These are phyloP conservation scores for Lates calcarifer DNA, from an alignment of 2,113 vertebrate genomes.

Conservation along the genomic window DNA sequence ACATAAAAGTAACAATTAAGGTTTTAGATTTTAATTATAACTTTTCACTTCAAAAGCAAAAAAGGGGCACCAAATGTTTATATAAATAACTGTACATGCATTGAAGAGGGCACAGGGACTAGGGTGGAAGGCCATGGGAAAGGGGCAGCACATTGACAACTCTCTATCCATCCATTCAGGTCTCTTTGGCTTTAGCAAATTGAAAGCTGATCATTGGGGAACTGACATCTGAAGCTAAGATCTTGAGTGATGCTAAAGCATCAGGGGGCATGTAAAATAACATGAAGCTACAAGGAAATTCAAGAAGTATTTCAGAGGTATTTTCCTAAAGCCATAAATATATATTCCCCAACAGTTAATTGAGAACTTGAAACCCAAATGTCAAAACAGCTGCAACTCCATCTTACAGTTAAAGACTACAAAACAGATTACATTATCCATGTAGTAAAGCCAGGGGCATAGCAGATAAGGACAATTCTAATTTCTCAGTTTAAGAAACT, in stretches of 20 bases:
- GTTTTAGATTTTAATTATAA: too few species aligned
- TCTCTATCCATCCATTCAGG: too few species aligned
- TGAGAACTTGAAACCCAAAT: background rate
- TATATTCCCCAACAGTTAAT: background rate
- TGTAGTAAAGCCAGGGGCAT: background rate
- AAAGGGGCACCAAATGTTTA: too few species aligned
- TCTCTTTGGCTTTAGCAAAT: background rate
- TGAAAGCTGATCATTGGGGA: slow-evolving; percentile 31
- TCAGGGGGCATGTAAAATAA: background rate
- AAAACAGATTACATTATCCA: background rate
- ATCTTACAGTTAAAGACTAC: background rate
- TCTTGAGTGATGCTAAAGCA: too few species aligned
- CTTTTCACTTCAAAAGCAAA: too few species aligned
- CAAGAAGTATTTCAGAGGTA: background rate
- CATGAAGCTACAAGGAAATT: background rate
- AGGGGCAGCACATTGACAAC: too few species aligned
- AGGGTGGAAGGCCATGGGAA: too few species aligned
- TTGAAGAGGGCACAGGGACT: too few species aligned
- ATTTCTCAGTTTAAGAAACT: too few species aligned
- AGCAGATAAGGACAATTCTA: background rate
- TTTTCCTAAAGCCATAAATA: background rate
- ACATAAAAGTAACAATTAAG: too few species aligned
- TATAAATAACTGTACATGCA: too few species aligned
- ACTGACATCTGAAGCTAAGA: too few species aligned
- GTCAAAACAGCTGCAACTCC: background rate